These are phyloP conservation scores for Apis florea DNA, from an alignment of 1,140 invertebrate species.

Conservation along the genomic window DNA sequence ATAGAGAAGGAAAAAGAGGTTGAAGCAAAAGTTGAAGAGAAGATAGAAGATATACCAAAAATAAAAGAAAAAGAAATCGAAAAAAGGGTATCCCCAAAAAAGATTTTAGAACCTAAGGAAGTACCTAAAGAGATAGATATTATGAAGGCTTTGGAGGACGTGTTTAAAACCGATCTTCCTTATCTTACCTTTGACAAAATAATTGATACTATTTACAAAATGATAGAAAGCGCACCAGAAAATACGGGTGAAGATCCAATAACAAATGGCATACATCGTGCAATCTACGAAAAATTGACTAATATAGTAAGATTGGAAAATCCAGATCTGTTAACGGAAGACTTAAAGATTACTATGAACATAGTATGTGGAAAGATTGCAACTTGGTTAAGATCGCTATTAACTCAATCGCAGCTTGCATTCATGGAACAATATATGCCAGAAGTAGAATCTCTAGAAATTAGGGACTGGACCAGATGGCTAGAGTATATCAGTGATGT, in stretches of 20 bases:
- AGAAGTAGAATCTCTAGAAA: slow-evolving; percentile 61
- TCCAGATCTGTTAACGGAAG: slow-evolving; percentile 44
- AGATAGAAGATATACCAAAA: neutral
- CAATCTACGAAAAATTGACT: slow-evolving; percentile 64
- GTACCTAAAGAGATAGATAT: neutral
- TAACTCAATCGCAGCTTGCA: slow-evolving; percentile 56
- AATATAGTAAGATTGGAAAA: slow-evolving; percentile 47
- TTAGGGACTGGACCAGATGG: slow-evolving; percentile 66
- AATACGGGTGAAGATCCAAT: slow-evolving; percentile 56
- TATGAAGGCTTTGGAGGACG: slow-evolving; percentile 10
- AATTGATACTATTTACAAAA: slow-evolving; percentile 62
- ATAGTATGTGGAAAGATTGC: slow-evolving; percentile 70
- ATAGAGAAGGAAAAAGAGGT: neutral
- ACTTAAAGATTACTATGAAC: slow-evolving; percentile 60
- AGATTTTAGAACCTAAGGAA: neutral
- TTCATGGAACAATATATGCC: slow-evolving; percentile 58
- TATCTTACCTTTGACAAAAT: slow-evolving; percentile 67
- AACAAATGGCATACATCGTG: slow-evolving; percentile 64
- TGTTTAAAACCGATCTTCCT: slow-evolving; percentile 62
- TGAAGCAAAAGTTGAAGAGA: neutral
- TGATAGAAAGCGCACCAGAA: slow-evolving; percentile 53
- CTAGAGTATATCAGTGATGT: slow-evolving; percentile 50
- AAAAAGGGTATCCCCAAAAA: neutral
- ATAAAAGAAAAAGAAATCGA: neutral
- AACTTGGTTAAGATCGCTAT: slow-evolving; percentile 63